Evolutionary conservation across 2,113 vertebrate genomes (phyloP), one percentile per base, ranked within the genome.

Genomic region (Trichomycterus rosablanca): DNA sequence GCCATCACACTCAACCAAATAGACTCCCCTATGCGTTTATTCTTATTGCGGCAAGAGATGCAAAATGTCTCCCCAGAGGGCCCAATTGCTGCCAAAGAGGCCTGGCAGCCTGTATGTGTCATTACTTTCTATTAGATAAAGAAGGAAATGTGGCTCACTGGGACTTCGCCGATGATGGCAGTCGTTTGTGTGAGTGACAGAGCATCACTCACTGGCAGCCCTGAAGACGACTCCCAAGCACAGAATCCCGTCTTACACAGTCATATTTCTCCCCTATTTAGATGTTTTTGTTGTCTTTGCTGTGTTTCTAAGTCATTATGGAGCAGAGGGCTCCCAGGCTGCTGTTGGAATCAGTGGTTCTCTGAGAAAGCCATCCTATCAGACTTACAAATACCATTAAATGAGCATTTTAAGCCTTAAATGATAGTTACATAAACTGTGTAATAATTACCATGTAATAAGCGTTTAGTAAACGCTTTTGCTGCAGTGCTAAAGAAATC

Each of bases 51-150:
- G 89, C 84, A 83, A 81, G 81, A 56, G 80, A 88, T 85, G 84
- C 87, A 74, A 81, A 85, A 84, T 80, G 84, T 63, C 55, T 55
- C 63, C 71, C 77, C 46, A 59, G 70, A 77, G 72, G 72, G 63
- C 67, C 56, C 23, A 22, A 59, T 61, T 66, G 79, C 81, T 72
- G 81, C 78, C 83, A 81, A 77, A 84, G 87, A 65, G 76, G 85
- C 84, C 80, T 62, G 50, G 35, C n/a, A 79, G 54, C 74, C 77
- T 35, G 70, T 58, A 82, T 71, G 74, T 72, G 76, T 89, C 89
- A 91, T 92, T 90, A 76, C 88, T 89, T 87, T 83, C 78, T 87
- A 87, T 92, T 88, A 89, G 90, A 91, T 92, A 88, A 93, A 85
- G 76, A 87, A 86, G 78, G 81, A 84, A 89, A 84, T 80, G 84